Percentiles rank a stretch among this genome's conserved stretches.
phyloP scores from a whole-genome alignment of 2,888 invertebrate genomes.

The Imbricaverruca yamaguchii region DNA sequence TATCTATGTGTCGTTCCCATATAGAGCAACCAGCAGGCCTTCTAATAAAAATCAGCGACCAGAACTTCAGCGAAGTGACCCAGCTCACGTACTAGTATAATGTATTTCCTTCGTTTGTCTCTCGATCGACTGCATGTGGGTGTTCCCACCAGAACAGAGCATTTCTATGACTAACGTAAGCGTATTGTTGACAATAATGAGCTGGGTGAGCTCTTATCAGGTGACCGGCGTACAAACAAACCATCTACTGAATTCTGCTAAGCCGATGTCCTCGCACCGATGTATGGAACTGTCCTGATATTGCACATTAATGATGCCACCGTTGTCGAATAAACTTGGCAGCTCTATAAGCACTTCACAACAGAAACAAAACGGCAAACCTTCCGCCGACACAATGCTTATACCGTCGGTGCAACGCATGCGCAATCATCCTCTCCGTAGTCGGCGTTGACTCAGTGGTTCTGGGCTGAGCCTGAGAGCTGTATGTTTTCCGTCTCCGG shows the following conservation, averaged over 20 bases:
- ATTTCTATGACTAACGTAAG: not conserved
- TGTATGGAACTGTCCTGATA: not conserved
- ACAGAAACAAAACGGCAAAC: too few species aligned
- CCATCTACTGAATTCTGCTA: not conserved
- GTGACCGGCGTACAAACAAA: not conserved
- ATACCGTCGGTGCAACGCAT: too few species aligned
- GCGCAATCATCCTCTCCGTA: not conserved
- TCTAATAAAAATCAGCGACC: too few species aligned
- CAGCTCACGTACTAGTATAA: not conserved
- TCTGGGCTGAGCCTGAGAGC: too few species aligned
- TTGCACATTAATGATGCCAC: not conserved
- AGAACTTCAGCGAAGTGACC: too few species aligned
- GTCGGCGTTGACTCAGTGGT: not conserved
- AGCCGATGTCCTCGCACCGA: not conserved
- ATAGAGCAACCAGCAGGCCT: too few species aligned
- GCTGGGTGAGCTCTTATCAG: not conserved
- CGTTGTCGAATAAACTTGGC: not conserved
- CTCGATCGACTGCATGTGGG: not conserved
- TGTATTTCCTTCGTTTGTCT: not conserved
- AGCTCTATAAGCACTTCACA: not conserved
- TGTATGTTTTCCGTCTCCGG: too few species aligned
- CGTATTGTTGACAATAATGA: conserved; percentile 5
- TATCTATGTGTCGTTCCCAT: too few species aligned
- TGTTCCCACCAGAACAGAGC: not conserved
- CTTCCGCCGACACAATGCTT: too few species aligned